These are phyloP conservation scores for Trissolcus japonicus DNA, from an alignment of 2,888 invertebrate genomes.

Conservation along the genomic window DNA sequence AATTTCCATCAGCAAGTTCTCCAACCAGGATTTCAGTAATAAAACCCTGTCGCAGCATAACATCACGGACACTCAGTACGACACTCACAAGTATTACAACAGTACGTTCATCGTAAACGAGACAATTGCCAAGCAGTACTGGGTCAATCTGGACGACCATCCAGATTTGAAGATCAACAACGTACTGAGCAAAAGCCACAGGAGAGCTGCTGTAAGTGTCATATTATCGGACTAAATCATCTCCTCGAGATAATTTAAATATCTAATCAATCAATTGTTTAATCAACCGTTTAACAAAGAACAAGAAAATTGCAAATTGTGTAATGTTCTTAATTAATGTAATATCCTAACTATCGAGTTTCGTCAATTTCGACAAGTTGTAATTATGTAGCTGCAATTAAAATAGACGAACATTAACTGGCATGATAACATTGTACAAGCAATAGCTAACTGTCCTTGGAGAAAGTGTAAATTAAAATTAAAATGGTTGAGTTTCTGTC, in stretches of 20 bases:
- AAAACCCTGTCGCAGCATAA: constrained; percentile 76
- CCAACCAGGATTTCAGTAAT: constrained; percentile 70
- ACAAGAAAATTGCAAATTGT: no score
- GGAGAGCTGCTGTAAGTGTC: constrained; percentile 87
- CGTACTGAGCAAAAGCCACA: constrained; percentile 88
- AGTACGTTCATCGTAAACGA: constrained; percentile 82
- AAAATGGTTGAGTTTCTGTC: no score
- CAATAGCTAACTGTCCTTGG: no score
- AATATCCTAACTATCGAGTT: no score
- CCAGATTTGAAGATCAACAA: constrained; percentile 81
- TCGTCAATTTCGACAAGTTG: no score
- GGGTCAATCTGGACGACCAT: constrained; percentile 83
- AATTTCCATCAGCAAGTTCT: constrained; percentile 72
- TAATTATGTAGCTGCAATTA: no score
- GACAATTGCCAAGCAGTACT: constrained; percentile 80
- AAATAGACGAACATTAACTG: no score
- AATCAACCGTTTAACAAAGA: neutral
- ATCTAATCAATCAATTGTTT: neutral
- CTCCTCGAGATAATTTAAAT: neutral
- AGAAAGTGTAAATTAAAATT: no score
- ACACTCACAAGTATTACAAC: constrained; percentile 88
- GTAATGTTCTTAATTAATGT: no score
- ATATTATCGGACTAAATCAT: neutral
- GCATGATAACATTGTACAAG: no score
- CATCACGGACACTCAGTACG: constrained; percentile 78